Evolutionary conservation across 2,113 vertebrate genomes (phyloP).

Genomic region (Semicossyphus pulcher): DNA sequence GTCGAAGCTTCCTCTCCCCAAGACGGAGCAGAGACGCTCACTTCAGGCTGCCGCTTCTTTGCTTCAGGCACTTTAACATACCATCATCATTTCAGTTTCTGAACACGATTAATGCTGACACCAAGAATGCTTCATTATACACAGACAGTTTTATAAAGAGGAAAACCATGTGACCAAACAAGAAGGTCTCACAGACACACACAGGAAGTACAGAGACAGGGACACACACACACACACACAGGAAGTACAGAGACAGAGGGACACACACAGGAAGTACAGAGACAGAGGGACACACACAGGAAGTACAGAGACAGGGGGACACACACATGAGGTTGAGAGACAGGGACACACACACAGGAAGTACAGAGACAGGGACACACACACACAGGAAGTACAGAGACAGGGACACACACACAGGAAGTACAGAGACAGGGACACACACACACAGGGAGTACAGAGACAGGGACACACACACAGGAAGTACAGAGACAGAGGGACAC

Average conservation of each 20-base stretch:
- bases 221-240: background rate
- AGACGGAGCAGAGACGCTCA: slow-evolving; percentile 54
- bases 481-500: background rate
- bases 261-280: background rate
- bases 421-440: background rate
- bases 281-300: background rate
- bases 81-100: slow-evolving; percentile 46
- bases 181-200: too few species aligned
- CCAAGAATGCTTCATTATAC: slow-evolving; percentile 1
- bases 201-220: too few species aligned
- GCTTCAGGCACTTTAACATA: slow-evolving; percentile 79
- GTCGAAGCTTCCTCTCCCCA: slow-evolving; percentile 79
- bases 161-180: too few species aligned
- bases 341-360: background rate
- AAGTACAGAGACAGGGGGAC: background rate
- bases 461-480: background rate
- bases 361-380: background rate
- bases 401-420: background rate
- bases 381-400: background rate
- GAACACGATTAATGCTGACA: background rate
- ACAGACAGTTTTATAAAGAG: too few species aligned
- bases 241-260: background rate
- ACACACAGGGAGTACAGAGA: background rate
- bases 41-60: slow-evolving; percentile 74
- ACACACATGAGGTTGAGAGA: background rate